Percentiles rank a stretch among this genome's conserved stretches.
phyloP scores from a whole-genome alignment of 1,140 invertebrate species.

The Protaetia brevitarsis region DNA sequence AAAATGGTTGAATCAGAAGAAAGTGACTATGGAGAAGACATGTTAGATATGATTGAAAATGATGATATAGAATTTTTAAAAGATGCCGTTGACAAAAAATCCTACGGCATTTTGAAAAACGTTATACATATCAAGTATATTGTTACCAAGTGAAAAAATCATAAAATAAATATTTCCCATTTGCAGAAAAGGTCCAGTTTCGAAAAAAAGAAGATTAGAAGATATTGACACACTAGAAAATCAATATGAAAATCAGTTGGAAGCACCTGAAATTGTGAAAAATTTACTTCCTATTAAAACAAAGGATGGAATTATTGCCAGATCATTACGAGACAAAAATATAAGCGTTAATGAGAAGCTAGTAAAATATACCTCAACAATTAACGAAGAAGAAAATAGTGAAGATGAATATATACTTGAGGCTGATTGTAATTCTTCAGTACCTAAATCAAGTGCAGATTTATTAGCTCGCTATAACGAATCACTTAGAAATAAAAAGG shows the following conservation, averaged over 20 bases:
- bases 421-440: conserved; percentile 43
- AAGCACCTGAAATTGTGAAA: conserved; percentile 48
- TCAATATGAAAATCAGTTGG: conserved; percentile 48
- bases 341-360: conserved; percentile 41
- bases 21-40: conserved; percentile 58
- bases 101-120: conserved; percentile 52
- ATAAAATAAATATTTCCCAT: background rate
- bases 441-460: conserved; percentile 63
- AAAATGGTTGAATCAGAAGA: conserved; percentile 36
- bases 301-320: conserved; percentile 47
- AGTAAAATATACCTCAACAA: conserved; percentile 42
- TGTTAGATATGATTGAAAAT: conserved; percentile 62
- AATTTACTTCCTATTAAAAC: conserved; percentile 60
- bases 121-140: conserved; percentile 46
- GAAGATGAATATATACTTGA: conserved; percentile 43
- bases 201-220: conserved; percentile 47
- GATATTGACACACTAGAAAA: conserved; percentile 43
- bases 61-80: conserved; percentile 64
- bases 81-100: conserved; percentile 52
- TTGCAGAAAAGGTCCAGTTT: background rate
- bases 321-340: conserved; percentile 34
- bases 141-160: conserved; percentile 3
- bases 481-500: conserved; percentile 73
- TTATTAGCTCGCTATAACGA: conserved; percentile 71
- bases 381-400: conserved; percentile 37